Evolutionary conservation across 2,888 invertebrate genomes (phyloP).

Genomic region (Patella caerulea): DNA sequence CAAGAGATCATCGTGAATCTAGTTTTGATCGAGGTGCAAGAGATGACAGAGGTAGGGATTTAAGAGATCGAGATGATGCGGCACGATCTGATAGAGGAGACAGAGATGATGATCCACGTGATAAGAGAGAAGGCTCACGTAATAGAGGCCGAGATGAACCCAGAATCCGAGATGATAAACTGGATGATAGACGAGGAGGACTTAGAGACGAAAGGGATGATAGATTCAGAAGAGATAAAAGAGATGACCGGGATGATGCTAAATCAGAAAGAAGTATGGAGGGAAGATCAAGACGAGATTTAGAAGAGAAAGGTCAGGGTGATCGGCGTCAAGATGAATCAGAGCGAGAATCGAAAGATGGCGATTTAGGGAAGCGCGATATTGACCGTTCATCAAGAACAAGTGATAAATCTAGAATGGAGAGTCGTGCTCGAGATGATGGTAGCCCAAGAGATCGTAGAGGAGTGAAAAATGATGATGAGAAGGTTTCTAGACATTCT

Average conservation of each 20-base stretch:
- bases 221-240: conserved; percentile 25
- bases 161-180: conserved; percentile 14
- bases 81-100: conserved; percentile 3
- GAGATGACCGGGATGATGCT: conserved; percentile 30
- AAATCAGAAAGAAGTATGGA: not conserved
- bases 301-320: conserved; percentile 6
- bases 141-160: not conserved
- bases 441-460: conserved; percentile 17
- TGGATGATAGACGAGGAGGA: conserved; percentile 28
- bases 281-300: conserved; percentile 3
- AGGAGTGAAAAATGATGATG: conserved; percentile 23
- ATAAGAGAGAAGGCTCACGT: not conserved
- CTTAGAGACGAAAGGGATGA: conserved; percentile 24
- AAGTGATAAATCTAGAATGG: conserved; percentile 16
- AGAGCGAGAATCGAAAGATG: conserved; percentile 22
- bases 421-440: conserved; percentile 19
- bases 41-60: conserved; percentile 22
- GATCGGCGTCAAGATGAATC: conserved; percentile 25
- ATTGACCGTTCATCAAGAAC: not conserved
- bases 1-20: conserved; percentile 11
- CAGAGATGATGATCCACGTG: not conserved
- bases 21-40: conserved; percentile 21
- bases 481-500: conserved; percentile 23
- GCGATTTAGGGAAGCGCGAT: conserved; percentile 1
- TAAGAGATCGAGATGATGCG: conserved; percentile 20